Evolutionary conservation across 2,888 invertebrate species (phyloP), one percentile per base, ranked within the genome.

Genomic region (Abrostola triplasia): DNA sequence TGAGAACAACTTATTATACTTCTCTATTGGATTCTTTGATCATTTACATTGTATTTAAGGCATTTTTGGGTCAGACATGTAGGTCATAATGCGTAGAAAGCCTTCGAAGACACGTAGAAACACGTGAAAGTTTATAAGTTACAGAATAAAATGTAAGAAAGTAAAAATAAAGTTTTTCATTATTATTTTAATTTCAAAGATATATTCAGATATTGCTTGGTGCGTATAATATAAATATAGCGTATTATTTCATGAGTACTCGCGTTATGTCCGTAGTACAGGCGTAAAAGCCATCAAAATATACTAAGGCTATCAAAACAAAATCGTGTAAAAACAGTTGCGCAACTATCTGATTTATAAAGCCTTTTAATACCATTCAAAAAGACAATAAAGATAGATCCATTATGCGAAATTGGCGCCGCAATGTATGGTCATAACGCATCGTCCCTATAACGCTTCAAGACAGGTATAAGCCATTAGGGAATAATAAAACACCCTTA

Each of bases 381-480:
- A 85, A 77, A 77, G 88, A 88, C 88, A 87, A 91, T 92, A 92
- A 91, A 92, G 86, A 88, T 87, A 83, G 79, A 84, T 88, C 91
- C 90, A 92, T 94, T 92, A 94, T 91, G 90, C 90, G 91, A 92
- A 90, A 91, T 92, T 91, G 93, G 86, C 87, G 87, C 84, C 69
- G 83, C 83, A 73, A 85, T 89, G 88, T 88, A 88, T 90, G 89
- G 90, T 84, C 90, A 93, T 94, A 94, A 94, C 88, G 87, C 90
- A 93, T 90, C 89, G 88, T 84, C 78, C 76, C 81, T 79, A 82
- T 86, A 87, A 86, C 87, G 84, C 84, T 83, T 79, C 87, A 90
- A 92, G 94, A 93, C 94, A 94, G 94, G 94, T 94, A 94, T 91
- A 91, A 88, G 91, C 92, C 93, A 92, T 94, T 93, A 92, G 90